Evolutionary conservation across 2,113 vertebrate species (phyloP).

Genomic region (Chlamydotis undulata): DNA sequence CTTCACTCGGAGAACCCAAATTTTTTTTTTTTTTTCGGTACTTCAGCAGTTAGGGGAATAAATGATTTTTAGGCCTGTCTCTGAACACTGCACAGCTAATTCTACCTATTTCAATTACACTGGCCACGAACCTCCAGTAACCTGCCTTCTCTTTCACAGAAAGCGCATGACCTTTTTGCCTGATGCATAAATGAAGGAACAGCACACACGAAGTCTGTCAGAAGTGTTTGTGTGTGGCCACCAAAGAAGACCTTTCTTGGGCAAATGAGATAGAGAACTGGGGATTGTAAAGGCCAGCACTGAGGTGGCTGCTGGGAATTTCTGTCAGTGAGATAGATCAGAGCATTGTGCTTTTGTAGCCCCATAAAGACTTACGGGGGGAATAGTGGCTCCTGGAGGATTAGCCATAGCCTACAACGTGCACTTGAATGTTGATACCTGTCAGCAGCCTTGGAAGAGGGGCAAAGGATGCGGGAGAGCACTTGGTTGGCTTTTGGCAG

Average conservation of each 20-base stretch:
- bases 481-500: not conserved
- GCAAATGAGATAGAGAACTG: not conserved
- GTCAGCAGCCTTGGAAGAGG: not conserved
- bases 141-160: not conserved
- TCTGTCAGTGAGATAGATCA: not conserved
- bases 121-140: not conserved
- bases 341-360: not conserved
- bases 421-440: not conserved
- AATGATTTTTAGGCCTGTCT: not conserved
- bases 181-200: not conserved
- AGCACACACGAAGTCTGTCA: fast-evolving
- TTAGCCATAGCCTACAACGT: not conserved
- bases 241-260: not conserved
- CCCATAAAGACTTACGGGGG: not conserved
- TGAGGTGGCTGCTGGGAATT: not conserved
- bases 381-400: not conserved
- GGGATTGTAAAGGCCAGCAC: not conserved
- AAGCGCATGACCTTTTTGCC: not conserved
- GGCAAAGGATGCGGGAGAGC: not conserved
- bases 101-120: not conserved
- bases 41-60: not conserved
- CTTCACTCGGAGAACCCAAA: not conserved
- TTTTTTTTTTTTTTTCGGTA: not conserved
- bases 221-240: not conserved
- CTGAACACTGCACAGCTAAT: not conserved